Conservation (phyloP, 1,140 invertebrate species). For the Araneus ventricosus region DNA sequence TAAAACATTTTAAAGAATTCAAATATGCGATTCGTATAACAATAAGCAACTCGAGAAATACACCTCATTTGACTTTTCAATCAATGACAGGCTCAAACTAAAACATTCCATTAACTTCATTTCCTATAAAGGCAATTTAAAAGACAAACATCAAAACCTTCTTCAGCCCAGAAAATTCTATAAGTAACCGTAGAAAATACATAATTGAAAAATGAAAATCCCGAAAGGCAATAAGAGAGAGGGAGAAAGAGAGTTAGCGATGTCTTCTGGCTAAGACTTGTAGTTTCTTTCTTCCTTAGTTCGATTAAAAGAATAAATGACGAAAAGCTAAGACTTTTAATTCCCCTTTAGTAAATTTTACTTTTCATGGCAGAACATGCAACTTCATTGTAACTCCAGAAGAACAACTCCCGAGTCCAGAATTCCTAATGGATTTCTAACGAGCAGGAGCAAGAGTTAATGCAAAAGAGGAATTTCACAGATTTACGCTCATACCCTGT, state of each 20-base stretch:
- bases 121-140: background rate
- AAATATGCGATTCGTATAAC: too few species aligned
- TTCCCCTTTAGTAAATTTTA: background rate
- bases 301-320: background rate
- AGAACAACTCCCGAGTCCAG: background rate
- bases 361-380: slow-evolving; percentile 1
- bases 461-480: background rate
- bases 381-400: background rate
- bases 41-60: too few species aligned
- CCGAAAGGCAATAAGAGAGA: too few species aligned
- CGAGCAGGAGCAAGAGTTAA: slow-evolving; percentile 37
- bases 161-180: background rate
- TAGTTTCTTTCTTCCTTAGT: background rate
- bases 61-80: too few species aligned
- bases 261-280: background rate
- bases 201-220: background rate
- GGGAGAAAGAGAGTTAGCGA: background rate
- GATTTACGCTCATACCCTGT: background rate
- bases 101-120: background rate
- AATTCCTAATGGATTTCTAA: slow-evolving; percentile 50
- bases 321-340: background rate
- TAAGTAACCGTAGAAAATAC: background rate
- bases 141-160: background rate
- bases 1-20: too few species aligned
- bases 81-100: background rate